phyloP scores from a whole-genome alignment of 2,888 invertebrate species.

The Tineola bisselliella region DNA sequence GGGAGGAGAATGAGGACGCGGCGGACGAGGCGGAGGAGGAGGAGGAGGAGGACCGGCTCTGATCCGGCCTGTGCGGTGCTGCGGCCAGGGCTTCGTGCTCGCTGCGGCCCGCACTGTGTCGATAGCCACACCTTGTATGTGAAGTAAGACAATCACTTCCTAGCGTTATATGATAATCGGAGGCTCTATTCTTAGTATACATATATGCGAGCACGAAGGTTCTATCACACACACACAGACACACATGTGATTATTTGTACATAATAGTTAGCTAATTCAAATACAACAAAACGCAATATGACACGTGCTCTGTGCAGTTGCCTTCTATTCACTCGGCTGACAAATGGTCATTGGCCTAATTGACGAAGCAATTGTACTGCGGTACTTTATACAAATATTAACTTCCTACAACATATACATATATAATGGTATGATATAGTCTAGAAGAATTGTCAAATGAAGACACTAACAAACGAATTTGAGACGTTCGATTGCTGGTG shows the following conservation, averaged over 20 bases:
- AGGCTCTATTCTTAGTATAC: not conserved
- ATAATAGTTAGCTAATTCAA: not conserved
- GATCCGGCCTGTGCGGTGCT: constrained; percentile 68
- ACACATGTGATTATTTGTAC: not conserved
- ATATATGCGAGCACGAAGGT: not conserved
- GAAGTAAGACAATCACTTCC: constrained; percentile 15
- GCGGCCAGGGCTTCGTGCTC: constrained; percentile 20
- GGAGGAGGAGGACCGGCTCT: constrained; percentile 77
- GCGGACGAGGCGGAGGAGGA: constrained; percentile 86
- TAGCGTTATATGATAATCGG: constrained; percentile 5
- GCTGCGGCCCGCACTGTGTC: constrained; percentile 51
- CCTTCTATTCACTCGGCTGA: not conserved
- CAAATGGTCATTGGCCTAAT: not conserved
- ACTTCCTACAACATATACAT: not conserved
- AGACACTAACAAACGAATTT: not conserved
- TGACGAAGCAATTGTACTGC: not conserved
- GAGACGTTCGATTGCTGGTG: not conserved
- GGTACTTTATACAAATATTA: not conserved
- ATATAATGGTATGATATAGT: not conserved
- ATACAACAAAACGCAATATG: not conserved
- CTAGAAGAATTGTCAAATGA: not conserved
- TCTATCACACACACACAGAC: not conserved
- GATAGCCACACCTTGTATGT: constrained; percentile 43
- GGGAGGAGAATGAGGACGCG: constrained; percentile 88
- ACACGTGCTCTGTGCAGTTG: not conserved